A percentile compares a stretch with the other conserved stretches of the same genome.
Conservation (phyloP, 2,888 invertebrate genomes). For the Isoperla grammatica region DNA sequence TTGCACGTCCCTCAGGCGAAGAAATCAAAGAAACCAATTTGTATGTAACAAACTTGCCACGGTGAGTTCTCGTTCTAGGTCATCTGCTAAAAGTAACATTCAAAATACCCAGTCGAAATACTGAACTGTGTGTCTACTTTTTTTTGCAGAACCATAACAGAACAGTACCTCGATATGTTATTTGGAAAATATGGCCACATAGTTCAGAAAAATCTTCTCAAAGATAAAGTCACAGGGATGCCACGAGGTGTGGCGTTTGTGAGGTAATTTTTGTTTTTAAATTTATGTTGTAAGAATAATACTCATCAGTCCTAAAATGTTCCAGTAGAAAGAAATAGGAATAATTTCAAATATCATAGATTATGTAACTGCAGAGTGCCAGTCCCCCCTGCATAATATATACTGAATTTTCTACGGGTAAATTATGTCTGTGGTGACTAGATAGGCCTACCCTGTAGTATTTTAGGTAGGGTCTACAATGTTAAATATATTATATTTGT, state of each 20-base stretch:
- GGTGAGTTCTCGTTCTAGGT: conserved; percentile 41
- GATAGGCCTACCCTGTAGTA: too few species aligned
- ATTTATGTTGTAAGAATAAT: too few species aligned
- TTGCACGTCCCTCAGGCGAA: conserved; percentile 85
- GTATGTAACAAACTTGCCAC: conserved; percentile 88
- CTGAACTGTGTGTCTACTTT: conserved; percentile 3
- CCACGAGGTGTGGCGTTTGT: conserved; percentile 91
- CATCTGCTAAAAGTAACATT: not conserved
- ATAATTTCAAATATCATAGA: too few species aligned
- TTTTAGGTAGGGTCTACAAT: too few species aligned
- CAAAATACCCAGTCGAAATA: not conserved
- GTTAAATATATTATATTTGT: too few species aligned
- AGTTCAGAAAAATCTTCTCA: conserved; percentile 85
- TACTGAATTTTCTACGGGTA: too few species aligned
- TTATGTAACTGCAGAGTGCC: too few species aligned
- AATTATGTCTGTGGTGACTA: too few species aligned
- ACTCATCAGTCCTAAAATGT: too few species aligned
- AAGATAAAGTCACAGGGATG: conserved; percentile 81
- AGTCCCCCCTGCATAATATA: too few species aligned
- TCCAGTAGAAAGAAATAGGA: too few species aligned
- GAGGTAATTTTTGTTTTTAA: conserved; percentile 54
- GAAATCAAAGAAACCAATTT: conserved; percentile 91
- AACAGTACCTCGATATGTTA: conserved; percentile 72
- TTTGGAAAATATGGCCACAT: conserved; percentile 87
- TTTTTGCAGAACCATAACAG: conserved; percentile 59